Percentiles rank a stretch among this genome's conserved stretches.
phyloP scores from a whole-genome alignment of 2,888 invertebrate genomes.

The Drosophila diplacantha region DNA sequence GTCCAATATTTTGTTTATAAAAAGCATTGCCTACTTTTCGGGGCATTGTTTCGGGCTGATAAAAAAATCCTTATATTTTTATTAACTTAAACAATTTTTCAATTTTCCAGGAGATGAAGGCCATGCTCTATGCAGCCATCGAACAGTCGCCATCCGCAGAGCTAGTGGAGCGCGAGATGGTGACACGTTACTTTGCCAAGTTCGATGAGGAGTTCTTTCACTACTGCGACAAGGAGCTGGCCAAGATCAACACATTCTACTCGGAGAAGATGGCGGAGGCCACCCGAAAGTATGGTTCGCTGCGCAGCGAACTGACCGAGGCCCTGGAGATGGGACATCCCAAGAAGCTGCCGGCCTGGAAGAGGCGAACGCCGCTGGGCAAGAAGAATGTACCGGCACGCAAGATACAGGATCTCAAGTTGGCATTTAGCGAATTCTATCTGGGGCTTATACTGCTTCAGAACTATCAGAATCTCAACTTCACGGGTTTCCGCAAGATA shows the following conservation, averaged over 20 bases:
- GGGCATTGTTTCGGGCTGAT: background rate
- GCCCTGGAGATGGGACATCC: constrained; percentile 77
- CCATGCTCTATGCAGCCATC: constrained; percentile 87
- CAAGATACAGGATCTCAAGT: constrained; percentile 88
- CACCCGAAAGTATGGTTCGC: constrained; percentile 86
- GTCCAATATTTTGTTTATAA: background rate
- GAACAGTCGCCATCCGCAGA: constrained; percentile 88
- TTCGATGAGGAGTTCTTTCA: constrained; percentile 92
- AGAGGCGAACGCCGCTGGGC: constrained; percentile 76
- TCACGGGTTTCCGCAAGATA: constrained; percentile 93
- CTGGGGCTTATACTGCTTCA: constrained; percentile 90
- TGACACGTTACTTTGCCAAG: constrained; percentile 85
- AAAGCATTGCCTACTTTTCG: background rate
- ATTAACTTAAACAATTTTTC: background rate
- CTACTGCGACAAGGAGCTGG: constrained; percentile 89
- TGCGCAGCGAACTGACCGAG: constrained; percentile 84
- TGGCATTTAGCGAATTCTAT: constrained; percentile 94
- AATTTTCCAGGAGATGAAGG: constrained; percentile 85
- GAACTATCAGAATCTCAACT: constrained; percentile 92
- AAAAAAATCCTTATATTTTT: too few species aligned
- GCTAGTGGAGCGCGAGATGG: constrained; percentile 83
- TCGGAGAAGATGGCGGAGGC: constrained; percentile 94
- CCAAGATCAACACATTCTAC: constrained; percentile 93
- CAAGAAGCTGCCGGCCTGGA: constrained; percentile 76
- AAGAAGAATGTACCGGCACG: constrained; percentile 80